phyloP scores from a whole-genome alignment of 2,113 vertebrate genomes.

The Dromaius novaehollandiae region DNA sequence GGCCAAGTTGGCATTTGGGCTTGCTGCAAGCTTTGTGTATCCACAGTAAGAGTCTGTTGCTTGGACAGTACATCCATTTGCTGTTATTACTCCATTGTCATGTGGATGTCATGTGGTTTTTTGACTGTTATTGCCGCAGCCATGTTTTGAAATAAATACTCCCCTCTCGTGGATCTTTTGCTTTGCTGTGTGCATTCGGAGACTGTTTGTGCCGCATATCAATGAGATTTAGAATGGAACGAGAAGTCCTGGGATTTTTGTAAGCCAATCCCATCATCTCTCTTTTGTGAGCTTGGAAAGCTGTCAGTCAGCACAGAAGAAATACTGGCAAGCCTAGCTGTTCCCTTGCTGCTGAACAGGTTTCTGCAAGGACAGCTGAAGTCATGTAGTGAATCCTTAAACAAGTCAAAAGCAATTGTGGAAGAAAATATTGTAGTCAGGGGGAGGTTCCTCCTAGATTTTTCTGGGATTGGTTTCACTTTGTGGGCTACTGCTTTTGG shows the following conservation, averaged over 20 bases:
- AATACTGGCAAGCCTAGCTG: background rate
- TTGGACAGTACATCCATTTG: background rate
- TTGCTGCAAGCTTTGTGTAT: background rate
- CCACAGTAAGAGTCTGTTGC: background rate
- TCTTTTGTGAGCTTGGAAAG: constrained; percentile 21
- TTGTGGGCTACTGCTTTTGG: background rate
- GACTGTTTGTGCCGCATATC: background rate
- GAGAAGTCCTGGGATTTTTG: constrained; percentile 5
- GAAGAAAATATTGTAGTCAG: background rate
- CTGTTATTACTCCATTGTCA: background rate
- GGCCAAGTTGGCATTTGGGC: background rate
- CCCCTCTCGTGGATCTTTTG: background rate
- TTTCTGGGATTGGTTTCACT: background rate
- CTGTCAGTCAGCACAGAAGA: background rate
- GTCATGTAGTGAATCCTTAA: background rate
- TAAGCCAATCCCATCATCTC: constrained; percentile 13
- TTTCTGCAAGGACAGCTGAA: constrained; percentile 3
- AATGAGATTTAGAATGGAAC: background rate
- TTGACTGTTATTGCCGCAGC: background rate
- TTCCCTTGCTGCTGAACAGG: background rate
- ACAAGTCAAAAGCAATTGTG: background rate
- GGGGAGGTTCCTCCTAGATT: background rate
- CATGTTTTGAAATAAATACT: background rate
- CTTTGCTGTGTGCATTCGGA: background rate
- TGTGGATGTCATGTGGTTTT: background rate